Evolutionary conservation across 2,888 invertebrate species (phyloP).

Genomic region (Pseudolycoriella hygida): DNA sequence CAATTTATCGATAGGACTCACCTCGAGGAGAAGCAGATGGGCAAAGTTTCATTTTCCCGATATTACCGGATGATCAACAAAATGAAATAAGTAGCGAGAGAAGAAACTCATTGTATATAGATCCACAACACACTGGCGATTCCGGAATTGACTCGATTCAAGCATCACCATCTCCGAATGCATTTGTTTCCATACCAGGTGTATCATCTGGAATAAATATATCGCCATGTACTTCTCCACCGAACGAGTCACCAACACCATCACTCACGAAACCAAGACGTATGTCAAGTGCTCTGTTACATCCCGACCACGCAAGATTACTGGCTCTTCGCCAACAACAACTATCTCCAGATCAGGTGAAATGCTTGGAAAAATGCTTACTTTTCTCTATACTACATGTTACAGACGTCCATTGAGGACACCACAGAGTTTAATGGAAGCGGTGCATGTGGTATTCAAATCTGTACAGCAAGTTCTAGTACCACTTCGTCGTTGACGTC

Average conservation of each 20-base stretch:
- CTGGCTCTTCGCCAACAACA: slow-evolving; percentile 30
- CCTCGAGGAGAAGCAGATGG: slow-evolving; percentile 49
- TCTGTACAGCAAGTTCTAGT: slow-evolving; percentile 34
- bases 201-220: slow-evolving; percentile 21
- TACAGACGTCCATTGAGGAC: slow-evolving; percentile 25
- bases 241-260: slow-evolving; percentile 25
- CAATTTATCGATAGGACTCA: slow-evolving; percentile 32
- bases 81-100: slow-evolving; percentile 15
- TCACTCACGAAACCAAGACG: slow-evolving; percentile 25
- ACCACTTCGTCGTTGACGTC: slow-evolving; percentile 41
- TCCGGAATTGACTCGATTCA: slow-evolving; percentile 57
- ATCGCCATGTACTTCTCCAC: slow-evolving; percentile 26
- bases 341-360: slow-evolving; percentile 24
- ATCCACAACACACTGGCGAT: slow-evolving; percentile 33
- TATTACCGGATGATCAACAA: slow-evolving; percentile 22
- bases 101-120: slow-evolving; percentile 28
- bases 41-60: slow-evolving; percentile 49
- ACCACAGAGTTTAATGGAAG: slow-evolving; percentile 30
- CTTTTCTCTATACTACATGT: background rate
- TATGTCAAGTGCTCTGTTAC: slow-evolving; percentile 41
- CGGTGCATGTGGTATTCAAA: slow-evolving; percentile 21
- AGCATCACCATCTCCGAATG: slow-evolving; percentile 38
- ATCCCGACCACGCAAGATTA: slow-evolving; percentile 52
- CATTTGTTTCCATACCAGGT: background rate
- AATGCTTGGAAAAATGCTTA: slow-evolving; percentile 1